phyloP scores from a whole-genome alignment of 2,888 invertebrate genomes.

The Bombylius major region DNA sequence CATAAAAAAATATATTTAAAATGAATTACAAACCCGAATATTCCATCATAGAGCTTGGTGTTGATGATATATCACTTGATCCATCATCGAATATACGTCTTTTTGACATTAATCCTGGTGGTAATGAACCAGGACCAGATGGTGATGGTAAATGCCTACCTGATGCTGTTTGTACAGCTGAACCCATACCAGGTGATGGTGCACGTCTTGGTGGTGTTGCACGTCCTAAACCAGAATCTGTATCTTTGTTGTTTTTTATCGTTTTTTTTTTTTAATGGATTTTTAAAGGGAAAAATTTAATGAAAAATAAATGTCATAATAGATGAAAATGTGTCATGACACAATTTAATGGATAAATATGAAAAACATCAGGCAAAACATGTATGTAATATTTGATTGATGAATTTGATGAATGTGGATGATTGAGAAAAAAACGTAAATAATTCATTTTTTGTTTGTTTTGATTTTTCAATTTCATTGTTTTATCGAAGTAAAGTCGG shows the following conservation, averaged over 20 bases:
- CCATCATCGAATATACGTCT: conserved; percentile 57
- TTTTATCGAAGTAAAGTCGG: too few relatives aligned
- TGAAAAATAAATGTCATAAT: too few relatives aligned
- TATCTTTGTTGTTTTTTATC: conserved; percentile 36
- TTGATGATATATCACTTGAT: conserved; percentile 74
- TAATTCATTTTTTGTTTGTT: too few relatives aligned
- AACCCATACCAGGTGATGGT: conserved; percentile 68
- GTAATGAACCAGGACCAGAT: conserved; percentile 70
- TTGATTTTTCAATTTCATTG: too few relatives aligned
- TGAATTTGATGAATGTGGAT: too few relatives aligned
- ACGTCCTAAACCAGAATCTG: conserved; percentile 76
- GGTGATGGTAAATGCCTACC: conserved; percentile 65
- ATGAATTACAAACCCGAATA: conserved; percentile 55
- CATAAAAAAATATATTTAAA: too few relatives aligned
- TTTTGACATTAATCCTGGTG: conserved; percentile 65
- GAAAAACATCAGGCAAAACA: too few relatives aligned
- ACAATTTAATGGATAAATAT: too few relatives aligned
- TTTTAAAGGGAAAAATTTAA: too few relatives aligned
- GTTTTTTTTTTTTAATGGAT: background rate
- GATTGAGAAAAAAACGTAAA: too few relatives aligned
- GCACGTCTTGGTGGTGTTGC: conserved; percentile 79
- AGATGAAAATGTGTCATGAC: too few relatives aligned
- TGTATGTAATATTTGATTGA: too few relatives aligned
- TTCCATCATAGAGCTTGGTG: conserved; percentile 76
- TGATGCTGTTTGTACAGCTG: conserved; percentile 29